Base-by-base conservation (phyloP, 2,888 invertebrate genomes). In the Pelosia muscerda region DNA sequence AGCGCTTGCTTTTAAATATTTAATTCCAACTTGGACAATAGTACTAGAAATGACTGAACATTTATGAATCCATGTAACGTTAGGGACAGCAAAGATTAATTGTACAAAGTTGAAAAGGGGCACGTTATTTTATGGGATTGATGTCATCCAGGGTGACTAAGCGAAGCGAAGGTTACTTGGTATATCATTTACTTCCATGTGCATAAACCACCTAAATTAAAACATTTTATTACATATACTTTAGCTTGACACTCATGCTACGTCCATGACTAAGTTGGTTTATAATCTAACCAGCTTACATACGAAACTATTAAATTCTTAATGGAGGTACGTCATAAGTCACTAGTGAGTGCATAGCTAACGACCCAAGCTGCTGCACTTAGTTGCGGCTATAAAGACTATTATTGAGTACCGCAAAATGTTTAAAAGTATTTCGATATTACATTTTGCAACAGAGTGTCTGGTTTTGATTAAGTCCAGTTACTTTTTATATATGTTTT, bases 301-400 rank as follows among this genome's bases (percentile, higher is more conserved):
- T 68, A 54, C 71, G 63, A 58, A 65, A 69, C 63, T 61, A 54
- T 66, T 73, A 71, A 79, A 78, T 75, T 65, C 56, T 57, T 70
- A 72, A 81, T 69, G 65, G 65, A 55, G 69, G 75, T 69, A 78
- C 59, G 75, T 76, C 77, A 76, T 67, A 76, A 74, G 72, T 77
- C 75, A 75, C 71, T 77, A 67, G 75, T 69, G 76, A 73, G 73
- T 69, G 79, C 72, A 71, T 72, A 77, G 61, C 72, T 83, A 83
- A 83, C 75, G 80, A 83, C 60, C 73, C 75, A 68, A 72, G 67
- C 63, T 63, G 42, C 55, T 78, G 77, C 84, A 81, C 78, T 83
- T 75, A 81, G 71, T 59, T 72, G 58, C 31, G 59, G 69, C 72
- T 69, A 25, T 72, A 63, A n/a, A 67, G 55, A 66, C 56, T 60